Base-by-base conservation (phyloP, 1,140 invertebrate species). In the Cyrtorhinus lividipennis region DNA sequence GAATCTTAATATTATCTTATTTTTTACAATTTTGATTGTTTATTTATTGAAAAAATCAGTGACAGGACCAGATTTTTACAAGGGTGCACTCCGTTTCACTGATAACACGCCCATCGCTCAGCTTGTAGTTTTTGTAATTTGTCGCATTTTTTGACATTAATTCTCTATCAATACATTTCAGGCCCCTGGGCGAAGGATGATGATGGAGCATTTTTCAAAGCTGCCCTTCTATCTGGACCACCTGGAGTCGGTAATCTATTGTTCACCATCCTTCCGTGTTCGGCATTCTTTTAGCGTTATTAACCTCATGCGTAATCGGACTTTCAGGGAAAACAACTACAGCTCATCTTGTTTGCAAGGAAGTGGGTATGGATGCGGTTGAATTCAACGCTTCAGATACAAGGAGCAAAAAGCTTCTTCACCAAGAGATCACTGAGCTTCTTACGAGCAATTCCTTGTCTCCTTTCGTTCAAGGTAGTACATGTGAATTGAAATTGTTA, bases 301-400 rank as follows among this genome's bases (percentile, higher is more conserved):
- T 15, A 5, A 38, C 15, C 15, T 38, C 15, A 8, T 38, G 5
- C 30, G n/a, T n/a, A n/a, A n/a, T n/a, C n/a, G n/a, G n/a, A n/a
- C n/a, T n/a, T n/a, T 75, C 67, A 82, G 81, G 84, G 48, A 96
- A 95, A 81, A 95, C 92, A 0, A 95, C 92, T 13, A 88, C 87
- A 1, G 91, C 86, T 22, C 80, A 85, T 65, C 77, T 92, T 57
- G 85, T 90, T 18, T 87, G 84, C 66, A 83, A 89, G 72, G 90
- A 95, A 73, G 72, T 94, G 13, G 89, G 88, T 1, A 94, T 90
- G 70, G 91, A 94, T 73, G 81, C 85, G 62, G 83, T 98, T 23
- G 96, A 99, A 75, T 86, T 98, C 67, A 99, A 99, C 79, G 96
- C 95, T 0, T 98, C 95, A 0, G 95, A 98, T 76, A 95, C 92